Base-by-base conservation (phyloP, 1,140 invertebrate genomes). In the Homalodisca vitripennis region DNA sequence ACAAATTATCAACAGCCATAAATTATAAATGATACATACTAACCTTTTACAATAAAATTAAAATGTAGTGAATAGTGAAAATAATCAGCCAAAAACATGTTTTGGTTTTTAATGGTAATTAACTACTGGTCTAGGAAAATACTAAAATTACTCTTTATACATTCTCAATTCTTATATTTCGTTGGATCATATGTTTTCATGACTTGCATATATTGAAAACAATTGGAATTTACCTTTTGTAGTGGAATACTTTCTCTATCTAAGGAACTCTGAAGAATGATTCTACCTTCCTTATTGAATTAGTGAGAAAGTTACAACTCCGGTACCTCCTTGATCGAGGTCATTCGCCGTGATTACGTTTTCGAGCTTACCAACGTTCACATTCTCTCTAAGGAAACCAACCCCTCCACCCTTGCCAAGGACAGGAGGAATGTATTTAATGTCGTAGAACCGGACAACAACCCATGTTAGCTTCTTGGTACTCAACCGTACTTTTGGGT, bases 401-500 rank as follows among this genome's bases (percentile, higher is more conserved):
- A 10, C 34, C 17, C 6, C 6, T 6, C 17, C 17, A 17, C 6
- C 17, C 17, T 41, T 17, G 34, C 17, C 34, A 41, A 99, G 99
- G 71, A 94, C 89, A 1, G 98, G 98, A 13, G 92, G 89, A 81
- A 99, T 99, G 81, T 99, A 97, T 81, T 99, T 99, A 76, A 98
- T 96, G 78, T 98, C 97, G 78, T 95, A 94, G 1, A 98, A 86
- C 80, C 95, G 96, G 64, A 98, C 94, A 84, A 97, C 93, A 1
- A 99, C 95, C 80, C 98, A 95, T 17, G 95, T 98, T 98, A 47
- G 97, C 96, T 10, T 97, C 94, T 0, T 97, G 84, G 81, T 95
- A 95, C 79, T 95, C 75, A 95, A 93, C 77, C 93, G 78, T 27
- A 22, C 55, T 29, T 22, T 60, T 60, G 6, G 55, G 55, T 27